phyloP scores from a whole-genome alignment of 2,888 invertebrate genomes.

The Limenitis arthemis region DNA sequence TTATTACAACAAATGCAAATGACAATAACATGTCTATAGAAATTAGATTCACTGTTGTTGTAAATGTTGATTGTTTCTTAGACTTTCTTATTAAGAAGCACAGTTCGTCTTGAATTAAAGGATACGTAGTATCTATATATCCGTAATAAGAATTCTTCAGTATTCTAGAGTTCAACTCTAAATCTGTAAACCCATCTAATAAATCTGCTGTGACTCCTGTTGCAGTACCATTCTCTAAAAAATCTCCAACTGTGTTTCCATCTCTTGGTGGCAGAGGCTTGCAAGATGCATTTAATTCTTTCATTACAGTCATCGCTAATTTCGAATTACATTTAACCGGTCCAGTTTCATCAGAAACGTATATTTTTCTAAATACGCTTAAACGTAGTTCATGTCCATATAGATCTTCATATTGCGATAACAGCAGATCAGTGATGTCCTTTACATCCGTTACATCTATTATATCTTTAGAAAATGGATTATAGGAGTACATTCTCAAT shows the following conservation, averaged over 20 bases:
- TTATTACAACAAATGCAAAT: slow-evolving; percentile 40
- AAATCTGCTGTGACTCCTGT: slow-evolving; percentile 61
- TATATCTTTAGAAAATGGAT: slow-evolving; percentile 58
- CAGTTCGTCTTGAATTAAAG: slow-evolving; percentile 66
- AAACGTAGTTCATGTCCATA: slow-evolving; percentile 44
- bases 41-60: slow-evolving; percentile 49
- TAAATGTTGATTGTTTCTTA: slow-evolving; percentile 59
- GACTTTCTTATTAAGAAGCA: slow-evolving; percentile 71
- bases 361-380: slow-evolving; percentile 53
- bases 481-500: slow-evolving; percentile 64
- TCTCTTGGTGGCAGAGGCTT: slow-evolving; percentile 50
- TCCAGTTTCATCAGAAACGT: slow-evolving; percentile 39
- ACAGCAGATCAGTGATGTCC: slow-evolving; percentile 40
- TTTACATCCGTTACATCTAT: slow-evolving; percentile 50
- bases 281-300: slow-evolving; percentile 53
- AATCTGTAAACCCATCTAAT: slow-evolving; percentile 64
- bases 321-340: slow-evolving; percentile 45
- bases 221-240: slow-evolving; percentile 54
- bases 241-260: slow-evolving; percentile 53
- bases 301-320: slow-evolving; percentile 44
- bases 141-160: slow-evolving; percentile 62
- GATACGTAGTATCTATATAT: slow-evolving; percentile 66
- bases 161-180: slow-evolving; percentile 69
- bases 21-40: slow-evolving; percentile 40
- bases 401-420: slow-evolving; percentile 46